Evolutionary conservation across 2,888 invertebrate genomes (phyloP).

Genomic region (Capitulum mitella): DNA sequence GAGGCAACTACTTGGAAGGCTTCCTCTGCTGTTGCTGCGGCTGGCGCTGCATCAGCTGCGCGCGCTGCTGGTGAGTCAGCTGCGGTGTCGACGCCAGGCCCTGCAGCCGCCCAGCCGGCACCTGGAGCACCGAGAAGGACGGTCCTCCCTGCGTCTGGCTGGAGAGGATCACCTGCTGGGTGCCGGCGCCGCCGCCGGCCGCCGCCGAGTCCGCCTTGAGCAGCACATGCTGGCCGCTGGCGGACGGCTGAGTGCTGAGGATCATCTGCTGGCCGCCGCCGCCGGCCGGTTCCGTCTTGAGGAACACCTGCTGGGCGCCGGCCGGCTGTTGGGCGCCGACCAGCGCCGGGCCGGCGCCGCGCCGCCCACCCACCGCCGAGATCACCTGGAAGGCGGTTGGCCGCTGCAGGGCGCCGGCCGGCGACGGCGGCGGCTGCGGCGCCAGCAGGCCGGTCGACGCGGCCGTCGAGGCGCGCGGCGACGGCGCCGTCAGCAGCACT

Average conservation of each 20-base stretch:
- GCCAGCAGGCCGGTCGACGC: not conserved
- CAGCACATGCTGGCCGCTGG: not conserved
- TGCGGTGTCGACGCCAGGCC: not conserved
- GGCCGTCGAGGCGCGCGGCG: not conserved
- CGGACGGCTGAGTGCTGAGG: not conserved
- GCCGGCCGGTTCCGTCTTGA: not conserved
- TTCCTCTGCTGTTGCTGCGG: conserved; percentile 27
- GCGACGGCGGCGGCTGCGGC: not conserved
- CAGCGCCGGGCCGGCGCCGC: not conserved
- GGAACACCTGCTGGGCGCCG: conserved; percentile 1
- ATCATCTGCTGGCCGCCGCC: not conserved
- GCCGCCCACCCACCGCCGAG: not conserved
- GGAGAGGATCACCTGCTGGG: conserved; percentile 9
- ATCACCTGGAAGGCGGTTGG: conserved; percentile 4
- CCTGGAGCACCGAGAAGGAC: not conserved
- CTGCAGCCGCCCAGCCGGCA: conserved; percentile 1
- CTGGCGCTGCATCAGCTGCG: conserved; percentile 28
- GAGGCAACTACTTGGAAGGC: not conserved
- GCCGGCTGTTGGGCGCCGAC: not conserved
- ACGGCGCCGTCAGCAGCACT: not conserved
- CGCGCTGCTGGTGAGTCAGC: conserved; percentile 16
- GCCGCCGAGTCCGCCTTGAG: not conserved
- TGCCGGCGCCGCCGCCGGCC: not conserved
- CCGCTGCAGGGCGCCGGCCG: not conserved
- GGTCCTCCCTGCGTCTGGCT: not conserved